Conservation (phyloP, 2,888 invertebrate genomes). For the Ernsta delagoae region DNA sequence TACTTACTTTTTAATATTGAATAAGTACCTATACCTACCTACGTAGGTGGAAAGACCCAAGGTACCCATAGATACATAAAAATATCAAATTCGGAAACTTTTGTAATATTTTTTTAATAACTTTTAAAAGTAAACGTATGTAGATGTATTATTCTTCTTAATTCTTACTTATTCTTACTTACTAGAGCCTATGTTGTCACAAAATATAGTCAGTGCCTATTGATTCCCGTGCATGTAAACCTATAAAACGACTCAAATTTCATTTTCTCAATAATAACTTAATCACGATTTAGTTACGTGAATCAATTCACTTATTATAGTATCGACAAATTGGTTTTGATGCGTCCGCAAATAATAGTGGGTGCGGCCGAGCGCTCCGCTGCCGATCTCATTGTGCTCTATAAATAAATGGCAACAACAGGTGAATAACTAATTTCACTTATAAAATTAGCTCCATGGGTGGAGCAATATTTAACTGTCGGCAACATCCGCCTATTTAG, state of each 20-base stretch:
- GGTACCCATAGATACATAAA: no score
- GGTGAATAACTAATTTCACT: conserved; percentile 84
- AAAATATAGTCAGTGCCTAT: no score
- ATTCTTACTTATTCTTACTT: no score
- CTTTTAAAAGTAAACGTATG: no score
- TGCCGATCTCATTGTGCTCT: conserved; percentile 73
- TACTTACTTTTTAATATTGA: background rate
- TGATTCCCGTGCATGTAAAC: no score
- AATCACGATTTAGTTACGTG: conserved; percentile 19
- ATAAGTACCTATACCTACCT: no score
- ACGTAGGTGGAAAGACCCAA: no score
- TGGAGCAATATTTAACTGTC: conserved; percentile 80
- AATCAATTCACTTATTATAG: conserved; percentile 44
- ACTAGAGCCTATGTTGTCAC: no score
- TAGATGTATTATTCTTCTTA: no score
- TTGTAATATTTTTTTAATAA: no score
- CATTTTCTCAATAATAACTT: conserved; percentile 10
- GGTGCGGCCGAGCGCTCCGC: conserved; percentile 70
- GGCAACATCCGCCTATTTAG: conserved; percentile 71
- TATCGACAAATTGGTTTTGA: conserved; percentile 65
- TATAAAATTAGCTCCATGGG: conserved; percentile 82
- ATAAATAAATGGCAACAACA: conserved; percentile 83
- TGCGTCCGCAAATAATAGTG: conserved; percentile 72
- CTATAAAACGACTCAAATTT: background rate
- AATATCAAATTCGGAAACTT: no score